Base-by-base conservation (phyloP, 2,113 vertebrate genomes). In the Brienomyrus brachyistius region DNA sequence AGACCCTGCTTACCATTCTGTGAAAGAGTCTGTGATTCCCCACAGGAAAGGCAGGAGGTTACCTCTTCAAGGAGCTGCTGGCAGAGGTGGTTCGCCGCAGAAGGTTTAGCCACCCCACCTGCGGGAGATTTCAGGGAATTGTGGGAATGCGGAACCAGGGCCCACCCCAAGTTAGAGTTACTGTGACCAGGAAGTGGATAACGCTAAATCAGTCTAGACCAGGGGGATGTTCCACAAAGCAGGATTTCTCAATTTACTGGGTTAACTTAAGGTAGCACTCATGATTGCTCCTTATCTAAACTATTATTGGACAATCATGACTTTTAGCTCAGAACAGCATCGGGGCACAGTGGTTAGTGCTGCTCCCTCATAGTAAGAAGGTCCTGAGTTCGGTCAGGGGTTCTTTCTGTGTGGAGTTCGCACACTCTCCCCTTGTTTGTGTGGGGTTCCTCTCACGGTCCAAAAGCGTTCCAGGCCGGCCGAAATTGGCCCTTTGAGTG, bases 91-190 rank as follows among this genome's bases (percentile, higher is more conserved):
- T 54, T 35, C 85, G 51, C 1, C 50, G 13, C 50, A 35, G 48
- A 52, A 87, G 23, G 51, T 56, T 87, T 27, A 54, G 50, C 85
- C 85, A 87, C n/a, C n/a, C 85, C 51, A 35, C 85, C 85, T 87
- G 31, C 51, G 23, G 51, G 31, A 48, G 50, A n/a, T 27, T 85
- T 19, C 43, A 85, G n/a, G 1, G 50, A 31, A 50, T 45, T 83
- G 35, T 83, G 50, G 50, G 84, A 31, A 8, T 35, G 48, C 5
- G 11, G 84, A 52, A 35, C 84, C 84, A 51, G 84, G 27, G 27
- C 84, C 84, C 19, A 19, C 40, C 80, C 43, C 80, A 19, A 43
- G 17, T 17, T 40, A 47, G 84, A 86, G 2, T 85, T 85, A 45
- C 45, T 23, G 50, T 84, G 43, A 43, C 31, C 77, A 8, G 21